Base-by-base conservation (phyloP, 2,113 vertebrate species). In the Phylloscopus trochiloides region DNA sequence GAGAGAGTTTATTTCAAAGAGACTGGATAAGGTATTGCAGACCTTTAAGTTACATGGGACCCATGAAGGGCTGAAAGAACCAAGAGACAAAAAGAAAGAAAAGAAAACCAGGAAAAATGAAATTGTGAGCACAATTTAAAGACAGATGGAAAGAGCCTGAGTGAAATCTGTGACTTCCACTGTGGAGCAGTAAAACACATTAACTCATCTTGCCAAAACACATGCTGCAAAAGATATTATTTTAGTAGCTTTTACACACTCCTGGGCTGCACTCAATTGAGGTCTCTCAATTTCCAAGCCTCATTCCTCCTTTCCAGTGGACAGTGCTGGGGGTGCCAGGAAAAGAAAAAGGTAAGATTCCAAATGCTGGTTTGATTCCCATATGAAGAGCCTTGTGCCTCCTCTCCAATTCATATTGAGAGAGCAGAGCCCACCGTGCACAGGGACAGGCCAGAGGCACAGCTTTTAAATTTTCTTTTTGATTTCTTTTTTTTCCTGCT, bases 1-100 rank as follows among this genome's bases (percentile, higher is more conserved):
- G 50, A 90, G 72, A 83, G 14, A 81, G 63, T 62, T 88, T 59
- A 79, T 93, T 90, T 90, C 80, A 93, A 94, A 92, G 74, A 88
- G 61, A 42, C 25, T 75, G 38, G n/a, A 36, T 29, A 86, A 88
- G 43, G 63, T 48, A 83, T 36, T 79, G 66, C 73, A 88, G 86
- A 83, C 34, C 61, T 94, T 85, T 43, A 74, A 80, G 72, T 48
- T 81, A 34, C 32, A 43, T 7, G 12, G 65, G 68, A 90, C 65
- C 21, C 58, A 82, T 54, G 52, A 89, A 88, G 63, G 66, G 34
- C 67, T 82, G 9, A 48, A 78, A 86, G 14, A 59, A 45, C 19
- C 68, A 47, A 73, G 70, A 42, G 43, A 62, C 36, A 67, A n/a
- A 77, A 70, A 62, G 19, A 58, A 78, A 54, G 6, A 47, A 90